A percentile compares a stretch with the other conserved stretches of the same genome.
phyloP scores from a whole-genome alignment of 2,797 vertebrate species.

The Tragelaphus oryx region DNA sequence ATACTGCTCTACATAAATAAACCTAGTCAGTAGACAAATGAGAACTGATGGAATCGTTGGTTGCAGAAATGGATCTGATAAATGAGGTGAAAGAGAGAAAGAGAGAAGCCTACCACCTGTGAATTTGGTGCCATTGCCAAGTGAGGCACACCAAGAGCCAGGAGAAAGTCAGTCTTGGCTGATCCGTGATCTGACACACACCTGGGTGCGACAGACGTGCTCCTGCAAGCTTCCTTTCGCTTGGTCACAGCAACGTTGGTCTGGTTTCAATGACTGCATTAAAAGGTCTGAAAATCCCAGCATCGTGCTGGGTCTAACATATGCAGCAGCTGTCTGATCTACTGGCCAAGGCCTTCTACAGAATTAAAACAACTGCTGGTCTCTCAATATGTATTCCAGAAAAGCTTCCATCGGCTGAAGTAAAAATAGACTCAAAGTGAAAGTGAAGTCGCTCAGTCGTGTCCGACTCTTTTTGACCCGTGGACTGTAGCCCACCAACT shows the following conservation, averaged over 20 bases:
- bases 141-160: background rate
- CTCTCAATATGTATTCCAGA: background rate
- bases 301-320: background rate
- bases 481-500: no score
- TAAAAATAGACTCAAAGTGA: background rate
- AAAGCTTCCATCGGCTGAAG: background rate
- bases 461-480: no score
- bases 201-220: background rate
- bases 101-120: background rate
- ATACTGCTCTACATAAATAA: background rate
- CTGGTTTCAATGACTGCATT: background rate
- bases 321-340: background rate
- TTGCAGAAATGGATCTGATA: conserved; percentile 8
- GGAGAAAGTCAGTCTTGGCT: background rate
- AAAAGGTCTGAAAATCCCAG: background rate
- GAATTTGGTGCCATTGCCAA: background rate
- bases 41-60: background rate
- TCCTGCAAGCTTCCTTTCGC: background rate
- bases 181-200: background rate
- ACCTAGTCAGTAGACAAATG: background rate
- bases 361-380: background rate
- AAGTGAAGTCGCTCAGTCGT: no score
- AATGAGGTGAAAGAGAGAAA: background rate
- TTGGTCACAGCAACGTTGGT: background rate
- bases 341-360: background rate